A percentile compares a stretch with the other conserved stretches of the same genome.
phyloP scores from a whole-genome alignment of 2,797 vertebrate genomes.

The Cynodonichthys magdalenae region DNA sequence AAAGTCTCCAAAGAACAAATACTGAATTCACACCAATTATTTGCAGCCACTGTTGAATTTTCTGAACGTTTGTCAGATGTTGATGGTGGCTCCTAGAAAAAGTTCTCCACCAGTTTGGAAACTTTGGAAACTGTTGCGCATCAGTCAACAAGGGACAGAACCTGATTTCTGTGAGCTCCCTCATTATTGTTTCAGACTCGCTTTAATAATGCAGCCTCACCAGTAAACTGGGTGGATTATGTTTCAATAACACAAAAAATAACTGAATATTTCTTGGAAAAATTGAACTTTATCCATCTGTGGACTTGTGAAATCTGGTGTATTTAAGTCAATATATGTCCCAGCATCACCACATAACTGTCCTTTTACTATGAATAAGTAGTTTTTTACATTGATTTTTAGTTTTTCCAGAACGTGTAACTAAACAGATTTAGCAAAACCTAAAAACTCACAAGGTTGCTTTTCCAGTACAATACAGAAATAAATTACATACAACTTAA shows the following conservation, averaged over 20 bases:
- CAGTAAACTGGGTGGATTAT: conserved; percentile 5
- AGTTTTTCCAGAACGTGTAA: too few species aligned
- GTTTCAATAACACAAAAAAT: neutral
- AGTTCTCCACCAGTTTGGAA: neutral
- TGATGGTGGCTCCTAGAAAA: conserved; percentile 1
- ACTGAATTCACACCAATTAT: neutral
- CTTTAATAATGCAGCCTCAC: neutral
- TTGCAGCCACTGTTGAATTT: neutral
- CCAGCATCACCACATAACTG: too few species aligned
- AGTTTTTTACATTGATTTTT: too few species aligned
- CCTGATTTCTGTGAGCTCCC: neutral
- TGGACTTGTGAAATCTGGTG: too few species aligned
- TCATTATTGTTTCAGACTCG: conserved; percentile 11
- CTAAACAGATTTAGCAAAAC: too few species aligned
- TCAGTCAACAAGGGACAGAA: conserved; percentile 9
- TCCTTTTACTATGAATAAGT: too few species aligned
- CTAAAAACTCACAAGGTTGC: too few species aligned
- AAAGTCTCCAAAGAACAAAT: neutral
- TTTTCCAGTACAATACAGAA: too few species aligned
- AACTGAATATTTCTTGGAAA: neutral
- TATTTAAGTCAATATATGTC: too few species aligned
- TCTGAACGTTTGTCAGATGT: neutral
- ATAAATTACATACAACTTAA: too few species aligned
- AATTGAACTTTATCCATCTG: too few species aligned
- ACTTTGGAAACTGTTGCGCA: conserved; percentile 5